Evolutionary conservation across 2,797 vertebrate genomes (phyloP), one percentile per base, ranked within the genome.

Genomic region (Tarsius wallacei): DNA sequence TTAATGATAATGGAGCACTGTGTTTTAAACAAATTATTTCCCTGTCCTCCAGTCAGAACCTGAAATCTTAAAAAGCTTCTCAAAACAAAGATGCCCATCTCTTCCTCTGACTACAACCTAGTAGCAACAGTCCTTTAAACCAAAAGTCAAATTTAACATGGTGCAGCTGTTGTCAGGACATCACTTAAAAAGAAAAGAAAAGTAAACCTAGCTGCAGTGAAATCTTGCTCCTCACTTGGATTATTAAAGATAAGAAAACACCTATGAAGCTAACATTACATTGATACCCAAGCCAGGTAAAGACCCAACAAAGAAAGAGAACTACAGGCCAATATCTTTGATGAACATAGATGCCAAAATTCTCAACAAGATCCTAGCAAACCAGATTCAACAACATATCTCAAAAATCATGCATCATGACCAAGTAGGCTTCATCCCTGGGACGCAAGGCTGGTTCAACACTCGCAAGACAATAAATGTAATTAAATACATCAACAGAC

Each of bases 1-100:
- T 42, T 70, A 68, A 86, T 7, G 31, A 53, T 59, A 66, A 90
- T 0, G 57, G 53, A 83, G 57, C 7, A 70, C 26, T 42, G 21
- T 57, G 93, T 78, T 85, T 86, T 92, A 96, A 74, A 94, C 22
- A 77, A 97, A 94, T 36, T 24, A 68, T 71, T 42, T 57, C 55
- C 33, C 70, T 89, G 57, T 47, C 66, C 64, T 96, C 84, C 36
- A 33, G 16, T 59, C 73, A 42, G 33, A 93, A 68, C 1, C 59
- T 82, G 28, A 94, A 92, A 94, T 88, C 47, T 66, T 59, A 42
- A 57, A 96, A 78, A 68, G 24, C 36, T 80, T 57, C 51, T 81
- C 51, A 24, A 86, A 94, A 63, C 22, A 78, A 33, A 94, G 80
- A 94, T 0, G 66, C 22, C 15, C 55, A 11, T 80, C n/a, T 95